phyloP scores from a whole-genome alignment of 2,113 vertebrate species.

The Thinocorus orbignyianus region DNA sequence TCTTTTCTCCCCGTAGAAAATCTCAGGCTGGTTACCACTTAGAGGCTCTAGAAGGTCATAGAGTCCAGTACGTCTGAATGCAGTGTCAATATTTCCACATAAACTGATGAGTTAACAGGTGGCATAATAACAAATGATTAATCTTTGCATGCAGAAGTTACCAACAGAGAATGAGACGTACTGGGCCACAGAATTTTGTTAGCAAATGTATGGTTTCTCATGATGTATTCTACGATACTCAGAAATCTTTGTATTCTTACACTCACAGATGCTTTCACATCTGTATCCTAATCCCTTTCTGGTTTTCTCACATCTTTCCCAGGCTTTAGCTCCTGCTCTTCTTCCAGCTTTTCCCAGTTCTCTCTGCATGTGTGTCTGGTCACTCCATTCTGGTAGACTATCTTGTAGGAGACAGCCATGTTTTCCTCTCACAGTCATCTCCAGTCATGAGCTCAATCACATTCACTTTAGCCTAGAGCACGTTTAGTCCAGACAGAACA shows the following conservation, averaged over 20 bases:
- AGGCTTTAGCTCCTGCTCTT: not conserved
- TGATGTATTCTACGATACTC: not conserved
- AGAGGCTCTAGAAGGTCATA: not conserved
- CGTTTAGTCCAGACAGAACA: conserved; percentile 20
- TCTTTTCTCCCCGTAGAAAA: fast-evolving
- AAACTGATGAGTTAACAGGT: not conserved
- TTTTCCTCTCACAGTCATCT: not conserved
- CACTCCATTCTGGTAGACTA: not conserved
- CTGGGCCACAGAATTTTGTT: not conserved
- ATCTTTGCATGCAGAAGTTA: not conserved
- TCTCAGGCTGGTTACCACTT: not conserved
- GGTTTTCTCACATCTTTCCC: not conserved
- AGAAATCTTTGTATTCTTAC: not conserved
- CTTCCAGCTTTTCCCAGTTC: not conserved
- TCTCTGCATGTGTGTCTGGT: not conserved
- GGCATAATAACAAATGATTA: not conserved
- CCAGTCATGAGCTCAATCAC: not conserved
- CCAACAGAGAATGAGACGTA: not conserved
- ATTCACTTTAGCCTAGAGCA: conserved; percentile 15
- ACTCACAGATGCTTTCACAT: not conserved
- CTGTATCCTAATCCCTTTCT: not conserved
- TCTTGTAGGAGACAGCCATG: not conserved
- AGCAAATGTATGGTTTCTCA: not conserved
- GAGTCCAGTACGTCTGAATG: not conserved
- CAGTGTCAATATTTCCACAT: not conserved